A percentile compares a stretch with the other conserved stretches of the same genome.
These are phyloP conservation scores for Lophius piscatorius DNA, from an alignment of 2,113 vertebrate genomes.

Conservation along the genomic window DNA sequence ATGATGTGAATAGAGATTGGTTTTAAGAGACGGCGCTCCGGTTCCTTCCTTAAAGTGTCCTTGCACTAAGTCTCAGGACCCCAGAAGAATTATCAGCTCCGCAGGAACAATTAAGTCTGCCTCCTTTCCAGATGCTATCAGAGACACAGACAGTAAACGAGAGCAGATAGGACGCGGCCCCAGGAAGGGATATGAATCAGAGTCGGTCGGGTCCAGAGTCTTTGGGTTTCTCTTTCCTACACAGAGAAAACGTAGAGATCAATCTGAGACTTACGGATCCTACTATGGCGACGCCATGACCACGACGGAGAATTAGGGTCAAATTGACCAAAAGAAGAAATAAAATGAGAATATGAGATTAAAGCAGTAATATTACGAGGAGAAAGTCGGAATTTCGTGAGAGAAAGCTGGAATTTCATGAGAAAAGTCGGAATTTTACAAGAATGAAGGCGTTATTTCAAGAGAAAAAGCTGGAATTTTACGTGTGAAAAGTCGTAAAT, in stretches of 20 bases:
- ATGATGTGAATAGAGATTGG: conserved; percentile 57
- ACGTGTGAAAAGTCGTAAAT: too few species aligned
- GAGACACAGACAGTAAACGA: conserved; percentile 60
- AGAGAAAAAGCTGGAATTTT: too few species aligned
- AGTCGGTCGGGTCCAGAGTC: conserved; percentile 42
- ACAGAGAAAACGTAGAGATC: conserved; percentile 14
- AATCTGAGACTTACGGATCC: conserved; percentile 39
- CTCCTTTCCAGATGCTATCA: conserved; percentile 71
- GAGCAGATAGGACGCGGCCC: conserved; percentile 55
- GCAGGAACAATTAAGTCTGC: conserved; percentile 64
- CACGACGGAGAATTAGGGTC: too few species aligned
- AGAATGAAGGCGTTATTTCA: too few species aligned
- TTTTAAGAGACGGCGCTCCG: conserved; percentile 29
- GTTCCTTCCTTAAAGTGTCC: conserved; percentile 54
- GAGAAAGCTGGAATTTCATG: too few species aligned
- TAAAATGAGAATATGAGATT: too few species aligned
- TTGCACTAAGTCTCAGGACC: conserved; percentile 43
- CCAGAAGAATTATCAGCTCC: conserved; percentile 49
- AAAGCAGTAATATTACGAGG: too few species aligned
- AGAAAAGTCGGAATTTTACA: too few species aligned
- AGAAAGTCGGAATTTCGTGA: too few species aligned
- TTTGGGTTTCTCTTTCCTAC: conserved; percentile 9
- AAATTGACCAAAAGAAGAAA: too few species aligned
- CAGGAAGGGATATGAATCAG: conserved; percentile 66
- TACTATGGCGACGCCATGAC: too few species aligned